Evolutionary conservation across 2,888 invertebrate genomes (phyloP).

Genomic region (Hololepta plana): DNA sequence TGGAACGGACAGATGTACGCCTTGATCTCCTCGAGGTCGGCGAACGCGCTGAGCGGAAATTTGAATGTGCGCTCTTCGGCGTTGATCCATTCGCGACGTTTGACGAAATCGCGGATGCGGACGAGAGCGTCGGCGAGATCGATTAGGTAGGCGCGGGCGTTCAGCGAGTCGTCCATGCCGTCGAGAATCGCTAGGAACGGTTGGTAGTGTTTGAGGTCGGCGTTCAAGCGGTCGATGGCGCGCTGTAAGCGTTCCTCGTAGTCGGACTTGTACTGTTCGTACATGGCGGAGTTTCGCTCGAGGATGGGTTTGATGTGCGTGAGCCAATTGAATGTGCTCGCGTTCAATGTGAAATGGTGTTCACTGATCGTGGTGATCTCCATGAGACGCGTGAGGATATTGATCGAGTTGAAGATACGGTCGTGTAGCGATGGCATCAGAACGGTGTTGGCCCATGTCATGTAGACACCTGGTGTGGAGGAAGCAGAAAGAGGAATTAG

Average conservation of each 20-base stretch:
- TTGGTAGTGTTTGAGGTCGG: conserved; percentile 30
- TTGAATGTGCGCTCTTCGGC: conserved; percentile 39
- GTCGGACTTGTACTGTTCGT: conserved; percentile 34
- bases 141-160: conserved; percentile 32
- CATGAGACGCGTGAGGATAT: conserved; percentile 25
- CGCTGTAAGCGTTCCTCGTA: conserved; percentile 34
- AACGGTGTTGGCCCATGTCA: conserved; percentile 50
- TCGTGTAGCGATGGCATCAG: conserved; percentile 46
- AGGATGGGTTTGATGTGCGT: conserved; percentile 33
- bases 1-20: conserved; percentile 19
- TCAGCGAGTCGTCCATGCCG: conserved; percentile 33
- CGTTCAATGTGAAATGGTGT: conserved; percentile 32
- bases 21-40: conserved; percentile 33
- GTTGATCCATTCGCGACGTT: conserved; percentile 33
- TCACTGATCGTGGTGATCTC: conserved; percentile 28
- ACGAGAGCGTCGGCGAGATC: conserved; percentile 29
- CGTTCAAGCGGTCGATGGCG: conserved; percentile 29
- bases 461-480: conserved; percentile 37
- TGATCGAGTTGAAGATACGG: conserved; percentile 38
- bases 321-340: conserved; percentile 33
- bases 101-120: conserved; percentile 27
- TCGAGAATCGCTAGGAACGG: conserved; percentile 32
- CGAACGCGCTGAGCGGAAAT: conserved; percentile 34
- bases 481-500: too few species aligned
- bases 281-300: conserved; percentile 29